Base-by-base conservation (phyloP, 2,888 invertebrate species). In the Mythimna ferrago region DNA sequence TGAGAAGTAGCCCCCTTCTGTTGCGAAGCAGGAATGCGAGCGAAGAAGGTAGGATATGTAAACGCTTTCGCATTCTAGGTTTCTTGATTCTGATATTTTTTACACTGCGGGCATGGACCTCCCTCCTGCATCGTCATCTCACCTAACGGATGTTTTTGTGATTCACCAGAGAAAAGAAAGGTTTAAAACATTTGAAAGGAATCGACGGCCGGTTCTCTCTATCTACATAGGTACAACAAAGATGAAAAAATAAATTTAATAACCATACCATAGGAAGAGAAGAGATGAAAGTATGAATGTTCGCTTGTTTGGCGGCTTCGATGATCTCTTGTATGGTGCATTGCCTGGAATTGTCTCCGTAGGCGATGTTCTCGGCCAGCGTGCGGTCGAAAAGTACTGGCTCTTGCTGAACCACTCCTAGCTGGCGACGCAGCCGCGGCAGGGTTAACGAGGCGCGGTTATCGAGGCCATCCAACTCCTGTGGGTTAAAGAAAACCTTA, bases 371-470 rank as follows among this genome's bases (percentile, higher is more conserved):
- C 89, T 99, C 98, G 0, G 97, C 97, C 62, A 99, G 98, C 32
- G 98, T 98, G 67, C 98, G 97, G 89, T 98, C 98, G 92, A 99
- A 99, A 0, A 99, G 96, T 10, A 98, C 97, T 0, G 98, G 99
- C 88, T 99, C 99, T 93, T 99, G 99, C 2, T 98, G 98, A 2
- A 99, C 97, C 54, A 99, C 97, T 1, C 98, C 98, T 74, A 99
- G 95, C 89, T 98, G 98, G 10, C 97, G 96, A 56, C 99, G 96
- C 48, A 98, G 93, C 75, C 97, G 97, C 0, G 97, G 95, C 38
- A 98, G 91, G 14, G 98, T 97, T 76, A 98, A 92, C 5, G 93
- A 90, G 0, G 91, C 90, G 32, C 96, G 95, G 54, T 97, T 96
- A 88, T 97, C 97, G 5, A 97, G 92, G 5, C 96, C 96, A 82